Evolutionary conservation across 2,113 vertebrate species (phyloP).

Genomic region (Stegastes partitus): DNA sequence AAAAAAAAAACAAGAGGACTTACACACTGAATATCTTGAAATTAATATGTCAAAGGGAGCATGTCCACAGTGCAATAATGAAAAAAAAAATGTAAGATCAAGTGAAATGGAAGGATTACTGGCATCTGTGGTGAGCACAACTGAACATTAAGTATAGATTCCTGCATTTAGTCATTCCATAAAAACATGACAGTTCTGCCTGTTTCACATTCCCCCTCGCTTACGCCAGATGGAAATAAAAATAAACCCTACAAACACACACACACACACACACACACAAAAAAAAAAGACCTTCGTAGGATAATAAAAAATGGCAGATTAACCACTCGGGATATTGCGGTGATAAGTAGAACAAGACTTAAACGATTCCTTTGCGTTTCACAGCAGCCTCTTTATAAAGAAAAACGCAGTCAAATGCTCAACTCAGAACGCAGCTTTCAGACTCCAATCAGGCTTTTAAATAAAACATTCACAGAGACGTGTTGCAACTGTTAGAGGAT

Average conservation of each 20-base stretch:
- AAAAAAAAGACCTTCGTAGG: not conserved
- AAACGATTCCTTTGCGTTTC: not conserved
- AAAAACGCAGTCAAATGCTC: not conserved
- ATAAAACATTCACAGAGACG: not conserved
- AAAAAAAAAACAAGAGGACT: too few relatives aligned
- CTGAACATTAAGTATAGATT: not conserved
- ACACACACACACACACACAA: too few relatives aligned
- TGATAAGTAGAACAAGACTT: not conserved
- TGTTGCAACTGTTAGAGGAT: constrained; percentile 24
- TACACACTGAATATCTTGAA: constrained; percentile 19
- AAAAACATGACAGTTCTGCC: not conserved
- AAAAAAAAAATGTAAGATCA: constrained; percentile 35
- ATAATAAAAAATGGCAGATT: not conserved
- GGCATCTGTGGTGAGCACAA: not conserved
- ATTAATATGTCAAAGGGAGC: not conserved
- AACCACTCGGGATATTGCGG: constrained; percentile 9
- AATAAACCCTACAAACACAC: constrained; percentile 12
- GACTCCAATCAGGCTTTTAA: constrained; percentile 3
- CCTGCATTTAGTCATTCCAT: not conserved
- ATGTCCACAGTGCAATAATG: constrained; percentile 20
- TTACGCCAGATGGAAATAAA: constrained; percentile 8
- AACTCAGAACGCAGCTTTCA: constrained; percentile 11
- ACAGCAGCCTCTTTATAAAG: not conserved
- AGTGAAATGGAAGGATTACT: constrained; percentile 6
- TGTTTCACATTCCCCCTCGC: constrained; percentile 7